Base-by-base conservation (phyloP, 2,888 invertebrate species). In the Melinaea marsaeus region DNA sequence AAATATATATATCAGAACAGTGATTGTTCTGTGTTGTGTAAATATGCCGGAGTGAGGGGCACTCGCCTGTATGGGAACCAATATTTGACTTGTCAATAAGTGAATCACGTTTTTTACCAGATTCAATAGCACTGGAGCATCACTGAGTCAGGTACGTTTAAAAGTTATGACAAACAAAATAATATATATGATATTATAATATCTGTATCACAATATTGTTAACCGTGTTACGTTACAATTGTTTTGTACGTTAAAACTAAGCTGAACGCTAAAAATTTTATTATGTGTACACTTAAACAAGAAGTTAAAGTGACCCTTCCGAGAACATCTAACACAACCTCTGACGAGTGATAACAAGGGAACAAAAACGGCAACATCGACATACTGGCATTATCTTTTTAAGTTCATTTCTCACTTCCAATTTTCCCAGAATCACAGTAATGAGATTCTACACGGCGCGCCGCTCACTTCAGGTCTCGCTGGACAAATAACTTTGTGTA, bases 361-460 rank as follows among this genome's bases (percentile, higher is more conserved):
- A 76, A 80, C 73, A 80, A 78, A 77, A 80, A 77, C 75, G 72
- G 73, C 74, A 70, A 72, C 72, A 72, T 72, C 72, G 68, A 74
- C 75, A 76, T 68, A 78, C 78, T 75, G 74, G 77, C 80, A 82
- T 87, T 82, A 86, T 83, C 81, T 86, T 84, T 86, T 86, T 83
- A 84, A 84, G 84, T 78, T 80, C 78, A 78, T 86, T 89, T 88
- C 88, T 87, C 90, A 88, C 90, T 86, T 87, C 79, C 79, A 87
- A 83, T 85, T 84, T 90, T 90, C 90, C 75, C 72, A 85, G 90
- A 90, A 90, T 72, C 77, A 72, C 76, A 74, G 87, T 89, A 90
- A 90, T 90, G 89, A 89, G 88, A 83, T 84, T 87, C 87, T 83
- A 81, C 84, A 83, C 80, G 82, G 82, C 84, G 84, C 81, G 77